Conservation (phyloP, 2,888 invertebrate genomes). For the Epiblema foenella region DNA sequence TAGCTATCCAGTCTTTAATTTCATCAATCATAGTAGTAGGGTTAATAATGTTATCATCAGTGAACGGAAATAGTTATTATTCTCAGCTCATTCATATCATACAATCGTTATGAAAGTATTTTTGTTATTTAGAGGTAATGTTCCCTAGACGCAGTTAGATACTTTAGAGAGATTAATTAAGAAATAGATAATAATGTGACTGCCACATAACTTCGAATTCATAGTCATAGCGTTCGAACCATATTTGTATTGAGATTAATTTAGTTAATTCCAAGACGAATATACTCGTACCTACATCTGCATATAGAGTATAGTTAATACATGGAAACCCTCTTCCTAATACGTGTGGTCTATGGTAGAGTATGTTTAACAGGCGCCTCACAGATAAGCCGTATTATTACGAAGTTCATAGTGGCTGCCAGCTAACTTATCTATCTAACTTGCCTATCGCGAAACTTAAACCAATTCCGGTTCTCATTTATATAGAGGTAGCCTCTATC, state of each 20-base stretch:
- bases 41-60: background rate
- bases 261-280: too few species aligned
- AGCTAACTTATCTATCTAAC: conserved; percentile 33
- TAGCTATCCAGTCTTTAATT: background rate
- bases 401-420: conserved; percentile 21
- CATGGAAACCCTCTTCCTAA: background rate
- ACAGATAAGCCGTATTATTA: conserved; percentile 17
- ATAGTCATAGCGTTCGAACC: too few species aligned
- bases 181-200: too few species aligned
- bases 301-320: too few species aligned
- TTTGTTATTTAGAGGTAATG: too few species aligned
- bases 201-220: too few species aligned
- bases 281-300: too few species aligned
- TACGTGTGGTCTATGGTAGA: background rate
- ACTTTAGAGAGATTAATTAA: too few species aligned
- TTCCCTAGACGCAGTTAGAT: too few species aligned
- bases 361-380: conserved; percentile 21
- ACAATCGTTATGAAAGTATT: background rate
- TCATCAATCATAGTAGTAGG: background rate
- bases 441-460: conserved; percentile 26
- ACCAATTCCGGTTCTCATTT: conserved; percentile 19
- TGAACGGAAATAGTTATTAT: too few species aligned
- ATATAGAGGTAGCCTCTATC: background rate
- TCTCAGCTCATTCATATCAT: too few species aligned
- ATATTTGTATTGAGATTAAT: too few species aligned